Percentiles rank a stretch among this genome's conserved stretches.
phyloP scores from a whole-genome alignment of 2,113 vertebrate species.

The Perccottus glenii region DNA sequence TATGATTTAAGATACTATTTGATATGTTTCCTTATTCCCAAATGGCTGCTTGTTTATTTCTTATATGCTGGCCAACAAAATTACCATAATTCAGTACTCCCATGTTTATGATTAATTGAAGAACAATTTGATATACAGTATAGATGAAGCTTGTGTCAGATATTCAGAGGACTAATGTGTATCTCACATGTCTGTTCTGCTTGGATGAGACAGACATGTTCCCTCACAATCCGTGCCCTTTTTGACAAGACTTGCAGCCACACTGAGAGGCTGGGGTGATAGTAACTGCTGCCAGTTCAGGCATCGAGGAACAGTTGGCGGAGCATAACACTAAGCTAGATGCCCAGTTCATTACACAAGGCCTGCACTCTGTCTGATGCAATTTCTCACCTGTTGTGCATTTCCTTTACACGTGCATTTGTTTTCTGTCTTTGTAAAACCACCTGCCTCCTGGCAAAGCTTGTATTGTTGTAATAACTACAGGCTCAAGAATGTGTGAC shows the following conservation, averaged over 20 bases:
- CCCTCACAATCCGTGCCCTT: constrained; percentile 36
- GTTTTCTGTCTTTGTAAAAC: constrained; percentile 28
- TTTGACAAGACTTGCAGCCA: constrained; percentile 52
- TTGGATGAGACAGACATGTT: constrained; percentile 39
- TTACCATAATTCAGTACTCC: too few species aligned
- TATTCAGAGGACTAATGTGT: not conserved
- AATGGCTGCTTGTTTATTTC: too few species aligned
- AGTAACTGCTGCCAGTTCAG: constrained; percentile 78
- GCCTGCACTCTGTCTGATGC: constrained; percentile 69
- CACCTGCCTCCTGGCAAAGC: constrained; percentile 33
- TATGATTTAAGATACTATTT: not conserved
- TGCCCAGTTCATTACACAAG: constrained; percentile 76
- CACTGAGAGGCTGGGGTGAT: constrained; percentile 75
- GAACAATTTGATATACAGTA: constrained; percentile 19
- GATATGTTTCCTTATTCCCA: not conserved
- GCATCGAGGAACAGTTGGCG: constrained; percentile 85
- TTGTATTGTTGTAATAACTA: constrained; percentile 22
- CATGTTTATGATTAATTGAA: not conserved
- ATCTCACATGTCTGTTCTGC: constrained; percentile 34
- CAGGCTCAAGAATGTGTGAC: constrained; percentile 5
- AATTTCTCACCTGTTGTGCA: constrained; percentile 62
- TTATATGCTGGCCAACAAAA: too few species aligned
- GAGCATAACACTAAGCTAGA: constrained; percentile 78
- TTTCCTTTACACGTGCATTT: constrained; percentile 53
- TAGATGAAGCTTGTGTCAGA: constrained; percentile 25